phyloP scores from a whole-genome alignment of 2,888 invertebrate genomes.

The Pegoplata infirma region DNA sequence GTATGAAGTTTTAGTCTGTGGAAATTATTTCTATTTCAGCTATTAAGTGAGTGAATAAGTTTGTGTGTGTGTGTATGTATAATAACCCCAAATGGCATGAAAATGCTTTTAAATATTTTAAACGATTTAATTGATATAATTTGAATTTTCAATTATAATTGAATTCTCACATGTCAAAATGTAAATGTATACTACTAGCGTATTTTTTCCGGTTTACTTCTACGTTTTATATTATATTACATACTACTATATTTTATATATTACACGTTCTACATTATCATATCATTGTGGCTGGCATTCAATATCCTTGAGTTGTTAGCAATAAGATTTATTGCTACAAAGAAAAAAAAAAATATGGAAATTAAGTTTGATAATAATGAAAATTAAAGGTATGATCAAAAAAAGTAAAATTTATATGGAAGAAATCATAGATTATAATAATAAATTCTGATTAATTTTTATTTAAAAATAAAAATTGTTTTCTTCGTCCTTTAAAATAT shows the following conservation, averaged over 20 bases:
- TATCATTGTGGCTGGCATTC: background rate
- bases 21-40: background rate
- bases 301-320: background rate
- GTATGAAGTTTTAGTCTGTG: too few relatives aligned
- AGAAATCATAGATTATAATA: too few relatives aligned
- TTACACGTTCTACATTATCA: background rate
- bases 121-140: slow-evolving; percentile 62
- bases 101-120: slow-evolving; percentile 64
- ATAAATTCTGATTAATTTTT: too few relatives aligned
- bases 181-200: background rate
- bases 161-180: slow-evolving; percentile 38
- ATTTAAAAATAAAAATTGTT: too few relatives aligned
- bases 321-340: background rate
- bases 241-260: too few relatives aligned
- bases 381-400: too few relatives aligned
- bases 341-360: background rate
- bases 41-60: background rate
- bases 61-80: background rate
- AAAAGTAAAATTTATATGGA: too few relatives aligned
- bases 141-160: slow-evolving; percentile 53
- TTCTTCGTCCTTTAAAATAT: too few relatives aligned
- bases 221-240: background rate
- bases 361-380: slow-evolving; percentile 4
- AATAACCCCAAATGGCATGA: slow-evolving; percentile 47
- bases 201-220: background rate